Base-by-base conservation (phyloP, 2,797 vertebrate species). In the Fistularia commersonii region DNA sequence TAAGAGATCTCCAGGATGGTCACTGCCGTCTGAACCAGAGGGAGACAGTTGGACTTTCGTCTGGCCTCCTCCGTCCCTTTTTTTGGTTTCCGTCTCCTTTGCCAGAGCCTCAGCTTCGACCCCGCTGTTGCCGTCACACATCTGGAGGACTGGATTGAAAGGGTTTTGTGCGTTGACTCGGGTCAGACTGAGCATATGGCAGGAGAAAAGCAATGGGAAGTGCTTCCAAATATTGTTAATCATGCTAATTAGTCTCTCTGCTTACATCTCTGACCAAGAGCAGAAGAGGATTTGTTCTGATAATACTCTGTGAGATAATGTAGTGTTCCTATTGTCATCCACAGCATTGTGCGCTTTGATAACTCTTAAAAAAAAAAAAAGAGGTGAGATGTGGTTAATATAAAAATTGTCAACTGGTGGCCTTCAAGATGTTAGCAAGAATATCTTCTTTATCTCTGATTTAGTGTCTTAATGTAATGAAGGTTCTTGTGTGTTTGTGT, bases 381-480 rank as follows among this genome's bases (percentile, higher is more conserved):
- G 35, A 8, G 50, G 37, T 57, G 31, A 67, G 45, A 71, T 54
- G 47, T 63, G 72, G 53, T 67, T 76, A 72, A 79, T 77, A 80
- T 77, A 79, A 78, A 42, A 73, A 73, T 57, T 77, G 72, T 79
- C 45, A 51, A 77, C 70, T 65, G 74, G 86, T 87, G 84, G 84
- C 87, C 85, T 89, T 89, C 49, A 74, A 80, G 49, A 85, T 8
- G 32, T 80, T 72, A 73, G 66, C 43, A 35, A 73, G 23, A 54
- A 64, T 75, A 66, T 72, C 35, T 60, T 55, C 43, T 72, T 75
- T 61, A 14, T 77, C 42, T 79, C 51, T 82, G 76, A 82, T 86
- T 83, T 79, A 64, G 66, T 79, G 77, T 85, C 80, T 84, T 85
- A 81, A 79, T 42, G 68, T 81, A 66, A 77, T 63, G 52, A 78